Base-by-base conservation (phyloP, 2,888 invertebrate species). In the Idaea biselata region DNA sequence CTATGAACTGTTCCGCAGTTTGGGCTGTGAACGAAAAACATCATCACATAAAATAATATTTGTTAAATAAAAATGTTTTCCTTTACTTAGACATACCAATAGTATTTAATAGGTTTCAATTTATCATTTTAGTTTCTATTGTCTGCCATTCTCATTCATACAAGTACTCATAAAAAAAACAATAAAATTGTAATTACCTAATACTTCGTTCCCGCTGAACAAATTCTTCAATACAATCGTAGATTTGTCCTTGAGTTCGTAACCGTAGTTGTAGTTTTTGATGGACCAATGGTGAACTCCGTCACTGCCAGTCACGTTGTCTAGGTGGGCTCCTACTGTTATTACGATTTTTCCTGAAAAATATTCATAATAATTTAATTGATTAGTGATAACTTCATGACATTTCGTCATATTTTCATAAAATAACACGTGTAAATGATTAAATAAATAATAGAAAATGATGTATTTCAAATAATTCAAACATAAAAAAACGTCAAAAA, bases 141-240 rank as follows among this genome's bases (percentile, higher is more conserved):
- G n/a, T n/a, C n/a, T n/a, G n/a, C n/a, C n/a, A n/a, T n/a, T n/a
- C n/a, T n/a, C n/a, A n/a, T n/a, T n/a, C n/a, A n/a, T n/a, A n/a
- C n/a, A n/a, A n/a, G n/a, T n/a, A n/a, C n/a, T n/a, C n/a, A n/a
- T n/a, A n/a, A n/a, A n/a, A n/a, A n/a, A n/a, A n/a, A n/a, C n/a
- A n/a, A n/a, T n/a, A n/a, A n/a, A n/a, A n/a, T n/a, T 17, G 32
- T 60, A 67, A 77, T 65, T 72, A 88, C 88, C 82, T 55, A 88
- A 71, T 60, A 77, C 57, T 73, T 84, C 77, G 59, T 87, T 87
- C 66, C 84, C 85, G 25, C 76, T 70, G 65, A 87, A 88, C 0
- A 89, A 72, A 64, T 87, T 87, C 18, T 82, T 82, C 6, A 89
- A 73, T 14, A 79, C 70, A 7, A 89, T 58, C 6, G 68, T 71